Base-by-base conservation (phyloP, 2,888 invertebrate species). In the Drosophila parthenogenetica region DNA sequence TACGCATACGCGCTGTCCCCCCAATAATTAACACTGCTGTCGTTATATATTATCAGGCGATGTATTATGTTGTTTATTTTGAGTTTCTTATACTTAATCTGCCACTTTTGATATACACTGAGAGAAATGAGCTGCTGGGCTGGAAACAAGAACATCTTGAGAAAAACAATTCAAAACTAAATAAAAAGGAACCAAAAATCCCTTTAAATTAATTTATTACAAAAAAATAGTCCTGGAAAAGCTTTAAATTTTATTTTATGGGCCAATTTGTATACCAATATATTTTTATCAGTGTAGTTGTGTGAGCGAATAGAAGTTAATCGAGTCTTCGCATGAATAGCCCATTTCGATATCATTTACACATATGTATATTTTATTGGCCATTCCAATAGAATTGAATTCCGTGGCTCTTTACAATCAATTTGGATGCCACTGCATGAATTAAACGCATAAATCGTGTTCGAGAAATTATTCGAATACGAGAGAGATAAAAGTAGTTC, bases 401-500 rank as follows among this genome's bases (percentile, higher is more conserved):
- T 73, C 50, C 51, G 53, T 58, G 53, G 32, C 42, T 53, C 25
- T 39, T 19, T 57, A 57, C 69, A 59, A 69, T 70, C 58, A 50
- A 57, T 51, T 70, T 49, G 62, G 67, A 55, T 73, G 54, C 69
- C 46, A 22, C 63, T 49, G 68, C 55, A 40, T 66, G 55, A 50
- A 54, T 35, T 43, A 51, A 17, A 51, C 40, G 37, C 73, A 73
- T 69, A 69, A 69, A 66, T 74, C 53, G 46, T 19, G 37, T 32
- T 39, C 17, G 37, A 54, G 62, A 74, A 77, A 71, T 70, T 70
- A 43, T 45, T 59, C 37, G n/a, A 43, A 35, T 35, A 32, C 35
- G 3, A 35, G 35, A 25, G 29, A 29, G 29, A 29, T 13, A 35
- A 82, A 85, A 79, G 82, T 82, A 83, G 83, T 79, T 83, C 83